Percentiles rank a stretch among this genome's conserved stretches.
Evolutionary conservation across 2,113 vertebrate species (phyloP).

Genomic region (Eurystomus gularis): DNA sequence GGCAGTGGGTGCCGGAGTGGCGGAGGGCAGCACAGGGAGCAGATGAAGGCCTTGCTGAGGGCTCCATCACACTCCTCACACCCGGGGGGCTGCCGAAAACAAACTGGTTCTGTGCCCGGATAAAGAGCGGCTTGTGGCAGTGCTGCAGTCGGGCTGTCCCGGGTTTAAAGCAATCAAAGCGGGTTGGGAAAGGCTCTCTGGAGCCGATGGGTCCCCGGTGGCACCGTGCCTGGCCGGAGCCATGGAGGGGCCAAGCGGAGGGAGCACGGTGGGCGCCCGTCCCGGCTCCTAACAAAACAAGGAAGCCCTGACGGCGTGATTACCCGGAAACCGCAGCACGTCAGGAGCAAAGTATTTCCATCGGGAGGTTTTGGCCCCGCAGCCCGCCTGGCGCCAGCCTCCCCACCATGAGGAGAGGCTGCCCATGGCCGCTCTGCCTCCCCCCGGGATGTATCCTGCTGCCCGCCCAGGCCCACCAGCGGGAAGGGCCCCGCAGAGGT

Average conservation of each 20-base stretch:
- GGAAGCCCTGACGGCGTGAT: constrained; percentile 25
- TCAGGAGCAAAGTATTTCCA: constrained; percentile 13
- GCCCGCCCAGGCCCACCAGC: neutral
- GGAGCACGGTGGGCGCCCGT: neutral
- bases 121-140: neutral
- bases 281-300: constrained; percentile 49
- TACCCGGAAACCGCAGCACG: constrained; percentile 36
- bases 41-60: neutral
- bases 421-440: neutral
- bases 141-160: neutral
- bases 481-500: neutral
- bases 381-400: constrained; percentile 24
- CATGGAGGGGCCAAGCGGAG: neutral
- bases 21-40: neutral
- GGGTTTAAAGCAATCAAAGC: rapidly evolving
- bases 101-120: neutral
- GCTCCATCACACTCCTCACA: neutral
- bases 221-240: neutral
- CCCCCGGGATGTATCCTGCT: neutral
- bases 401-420: neutral
- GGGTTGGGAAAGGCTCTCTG: neutral
- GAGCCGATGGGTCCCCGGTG: neutral
- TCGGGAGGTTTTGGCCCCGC: neutral
- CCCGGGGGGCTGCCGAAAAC: neutral
- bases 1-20: rapidly evolving